Percentiles rank a stretch among this genome's conserved stretches.
phyloP scores from a whole-genome alignment of 2,797 vertebrate genomes.

The Enteromius mattozi region DNA sequence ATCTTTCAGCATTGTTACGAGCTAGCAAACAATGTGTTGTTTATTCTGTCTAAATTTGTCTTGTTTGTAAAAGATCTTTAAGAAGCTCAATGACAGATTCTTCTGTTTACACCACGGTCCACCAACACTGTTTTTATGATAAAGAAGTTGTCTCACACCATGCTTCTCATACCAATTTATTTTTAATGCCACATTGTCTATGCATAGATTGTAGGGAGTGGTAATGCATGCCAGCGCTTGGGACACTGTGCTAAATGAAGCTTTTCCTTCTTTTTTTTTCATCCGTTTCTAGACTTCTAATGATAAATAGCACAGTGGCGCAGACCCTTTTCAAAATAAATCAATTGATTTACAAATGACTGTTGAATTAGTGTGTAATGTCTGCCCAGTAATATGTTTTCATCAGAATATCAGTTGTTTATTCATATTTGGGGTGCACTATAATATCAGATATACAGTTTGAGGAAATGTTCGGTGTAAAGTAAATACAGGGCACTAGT shows the following conservation, averaged over 20 bases:
- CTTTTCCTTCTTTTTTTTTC: neutral
- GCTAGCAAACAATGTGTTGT: neutral
- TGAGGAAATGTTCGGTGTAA: constrained; percentile 5
- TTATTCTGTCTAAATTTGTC: constrained; percentile 16
- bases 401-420: neutral
- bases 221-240: constrained; percentile 11
- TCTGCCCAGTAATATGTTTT: constrained; percentile 10
- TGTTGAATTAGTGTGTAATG: constrained; percentile 29
- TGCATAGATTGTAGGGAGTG: neutral
- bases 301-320: constrained; percentile 11
- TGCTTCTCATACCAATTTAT: constrained; percentile 14
- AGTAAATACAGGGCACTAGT: constrained; percentile 17
- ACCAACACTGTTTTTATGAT: constrained; percentile 3
- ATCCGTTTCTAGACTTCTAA: neutral
- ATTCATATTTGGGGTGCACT: constrained; percentile 6
- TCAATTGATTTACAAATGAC: constrained; percentile 6
- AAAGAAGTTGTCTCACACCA: neutral
- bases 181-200: constrained; percentile 35
- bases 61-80: constrained; percentile 11
- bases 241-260: constrained; percentile 12
- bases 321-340: constrained; percentile 14
- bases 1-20: constrained; percentile 19
- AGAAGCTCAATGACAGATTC: constrained; percentile 10
- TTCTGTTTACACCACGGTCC: neutral
- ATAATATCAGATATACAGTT: neutral